Conservation (phyloP, 2,113 vertebrate species). For the Tringa solitaria region DNA sequence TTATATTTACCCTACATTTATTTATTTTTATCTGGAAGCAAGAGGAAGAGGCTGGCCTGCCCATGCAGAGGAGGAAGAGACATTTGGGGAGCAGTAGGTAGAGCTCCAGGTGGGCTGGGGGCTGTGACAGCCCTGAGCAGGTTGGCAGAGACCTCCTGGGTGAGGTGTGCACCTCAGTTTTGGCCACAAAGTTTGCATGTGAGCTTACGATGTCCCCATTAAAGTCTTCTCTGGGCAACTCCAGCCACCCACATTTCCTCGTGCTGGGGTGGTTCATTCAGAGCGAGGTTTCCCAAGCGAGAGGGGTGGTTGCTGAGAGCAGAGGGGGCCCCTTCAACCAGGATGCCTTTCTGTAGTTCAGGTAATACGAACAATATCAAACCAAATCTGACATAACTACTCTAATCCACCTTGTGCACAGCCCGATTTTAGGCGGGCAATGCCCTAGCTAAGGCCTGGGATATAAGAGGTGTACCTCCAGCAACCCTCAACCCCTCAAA, state of each 20-base stretch:
- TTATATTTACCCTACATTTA: background rate
- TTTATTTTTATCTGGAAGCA: background rate
- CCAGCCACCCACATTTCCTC: background rate
- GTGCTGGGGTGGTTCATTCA: fast-evolving
- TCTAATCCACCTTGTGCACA: background rate
- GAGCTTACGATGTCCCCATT: background rate
- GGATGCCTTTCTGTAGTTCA: background rate
- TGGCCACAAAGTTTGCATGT: background rate
- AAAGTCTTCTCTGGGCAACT: background rate
- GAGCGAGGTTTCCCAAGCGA: background rate
- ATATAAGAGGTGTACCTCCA: background rate
- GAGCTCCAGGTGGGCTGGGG: background rate
- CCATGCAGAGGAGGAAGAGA: background rate
- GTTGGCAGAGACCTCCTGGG: background rate
- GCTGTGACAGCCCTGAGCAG: background rate
- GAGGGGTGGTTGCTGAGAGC: background rate
- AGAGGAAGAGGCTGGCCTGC: background rate
- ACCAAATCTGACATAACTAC: background rate
- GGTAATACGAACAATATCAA: background rate
- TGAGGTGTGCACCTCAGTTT: background rate
- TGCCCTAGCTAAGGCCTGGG: background rate
- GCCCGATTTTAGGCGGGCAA: background rate
- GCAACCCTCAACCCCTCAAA: background rate
- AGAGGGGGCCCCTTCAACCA: background rate
- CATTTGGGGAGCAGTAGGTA: background rate